These are phyloP conservation scores for Nymphicus hollandicus DNA, from an alignment of 2,113 vertebrate species.

Conservation along the genomic window DNA sequence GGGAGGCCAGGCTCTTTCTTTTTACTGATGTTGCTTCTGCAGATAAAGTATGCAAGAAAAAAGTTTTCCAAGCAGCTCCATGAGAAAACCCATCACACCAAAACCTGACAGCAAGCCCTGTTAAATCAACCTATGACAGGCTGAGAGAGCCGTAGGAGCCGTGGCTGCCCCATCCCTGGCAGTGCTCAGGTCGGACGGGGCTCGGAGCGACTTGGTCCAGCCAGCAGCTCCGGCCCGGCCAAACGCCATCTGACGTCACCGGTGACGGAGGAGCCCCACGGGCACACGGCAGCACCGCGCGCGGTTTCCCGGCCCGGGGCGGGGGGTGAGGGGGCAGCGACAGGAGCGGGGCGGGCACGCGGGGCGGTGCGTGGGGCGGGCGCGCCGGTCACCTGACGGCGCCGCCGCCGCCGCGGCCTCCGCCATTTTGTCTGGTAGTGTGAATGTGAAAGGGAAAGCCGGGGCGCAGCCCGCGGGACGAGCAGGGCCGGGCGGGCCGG, in stretches of 20 bases:
- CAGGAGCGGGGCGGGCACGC: neutral
- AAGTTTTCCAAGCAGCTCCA: neutral
- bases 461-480: neutral
- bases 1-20: neutral
- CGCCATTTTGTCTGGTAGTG: constrained; percentile 67
- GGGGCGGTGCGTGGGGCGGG: neutral
- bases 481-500: neutral
- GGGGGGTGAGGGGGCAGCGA: too few species aligned
- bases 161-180: neutral
- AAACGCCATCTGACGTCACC: neutral
- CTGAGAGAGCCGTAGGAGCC: neutral
- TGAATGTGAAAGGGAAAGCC: constrained; percentile 40
- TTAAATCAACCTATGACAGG: neutral
- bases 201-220: too few species aligned
- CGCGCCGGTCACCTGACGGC: neutral
- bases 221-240: neutral
- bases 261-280: neutral
- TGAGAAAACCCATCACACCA: too few species aligned
- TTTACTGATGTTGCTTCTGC: rapidly evolving
- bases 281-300: neutral
- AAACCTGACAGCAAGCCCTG: neutral
- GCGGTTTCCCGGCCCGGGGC: neutral
- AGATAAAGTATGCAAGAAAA: neutral
- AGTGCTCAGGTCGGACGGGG: neutral
- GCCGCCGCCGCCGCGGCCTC: neutral